Evolutionary conservation across 2,113 vertebrate species (phyloP), one percentile per base, ranked within the genome.

Genomic region (Anarrhichthys ocellatus): DNA sequence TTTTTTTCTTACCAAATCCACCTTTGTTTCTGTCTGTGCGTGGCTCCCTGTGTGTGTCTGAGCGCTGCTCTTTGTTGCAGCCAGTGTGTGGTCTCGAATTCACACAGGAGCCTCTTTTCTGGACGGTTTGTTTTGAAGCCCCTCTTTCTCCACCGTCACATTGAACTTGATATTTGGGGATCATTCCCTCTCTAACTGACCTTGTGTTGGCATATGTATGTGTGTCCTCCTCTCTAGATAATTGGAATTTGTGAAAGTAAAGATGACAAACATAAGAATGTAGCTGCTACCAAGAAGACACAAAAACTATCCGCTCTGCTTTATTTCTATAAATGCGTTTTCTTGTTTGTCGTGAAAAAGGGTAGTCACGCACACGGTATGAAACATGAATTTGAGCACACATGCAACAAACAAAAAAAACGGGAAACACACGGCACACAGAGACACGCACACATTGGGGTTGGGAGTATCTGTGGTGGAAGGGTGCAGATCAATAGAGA

Each of bases 401-500:
- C 20, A 36, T 29, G 54, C 44, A 34, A 6, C 6, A 34, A 27
- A 38, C 46, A 71, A 56, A 34, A 27, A 38, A 54, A 71, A 56
- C 17, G 20, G 29, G 6, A 56, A 15, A 44, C 9, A 50, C 40
- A 76, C 72, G 83, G 65, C 54, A 76, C 36, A 34, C 63, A 59
- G 48, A 62, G 44, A 75, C 34, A 80, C 42, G 80, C 32, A 79
- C 50, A 82, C 76, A 79, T 61, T 73, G 44, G 78, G 80, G 83
- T 77, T 84, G 93, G 95, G 95, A 96, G 95, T 92, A 92, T 96
- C 94, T 94, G 95, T 96, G 95, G 81, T 94, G 92, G 95, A 75
- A 95, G 95, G 86, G 95, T 94, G 95, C 92, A 96, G 95, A 97
- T 97, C 96, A 98, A 97, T 97, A 94, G 94, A 93, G 96, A 95